Conservation (phyloP, 1,140 invertebrate species). For the Drosophila mojavensis region DNA sequence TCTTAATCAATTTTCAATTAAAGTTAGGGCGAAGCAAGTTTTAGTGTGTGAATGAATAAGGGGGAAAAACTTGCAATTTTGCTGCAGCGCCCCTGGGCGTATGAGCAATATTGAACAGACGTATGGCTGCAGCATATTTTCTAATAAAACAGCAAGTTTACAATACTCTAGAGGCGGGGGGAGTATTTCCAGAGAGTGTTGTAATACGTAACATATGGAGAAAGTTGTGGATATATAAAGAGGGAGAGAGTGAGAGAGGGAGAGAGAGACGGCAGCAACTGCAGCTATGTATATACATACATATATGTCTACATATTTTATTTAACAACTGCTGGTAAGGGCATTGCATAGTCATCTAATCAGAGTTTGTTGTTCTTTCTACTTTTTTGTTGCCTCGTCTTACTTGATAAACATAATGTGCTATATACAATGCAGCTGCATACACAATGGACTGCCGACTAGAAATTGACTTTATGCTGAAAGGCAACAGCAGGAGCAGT, state of each 20-base stretch:
- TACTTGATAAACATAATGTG: constrained; percentile 46
- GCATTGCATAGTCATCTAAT: background rate
- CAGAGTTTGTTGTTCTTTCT: constrained; percentile 10
- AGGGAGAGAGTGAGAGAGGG: no score
- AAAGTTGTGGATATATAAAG: background rate
- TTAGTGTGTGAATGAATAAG: background rate
- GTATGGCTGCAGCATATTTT: constrained; percentile 35
- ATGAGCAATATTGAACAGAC: constrained; percentile 41
- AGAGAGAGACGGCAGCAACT: no score
- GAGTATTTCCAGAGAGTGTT: background rate
- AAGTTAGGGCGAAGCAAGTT: background rate
- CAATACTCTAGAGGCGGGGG: background rate
- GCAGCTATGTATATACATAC: background rate
- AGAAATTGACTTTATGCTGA: constrained; percentile 44
- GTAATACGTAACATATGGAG: background rate
- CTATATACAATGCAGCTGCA: constrained; percentile 48
- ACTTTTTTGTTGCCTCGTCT: background rate
- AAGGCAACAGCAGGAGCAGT: constrained; percentile 5
- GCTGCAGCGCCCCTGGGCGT: constrained; percentile 17
- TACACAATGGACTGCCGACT: constrained; percentile 39
- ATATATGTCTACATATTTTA: background rate
- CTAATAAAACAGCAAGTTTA: constrained; percentile 30
- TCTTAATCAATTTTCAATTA: constrained; percentile 9
- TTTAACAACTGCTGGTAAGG: background rate
- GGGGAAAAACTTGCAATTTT: background rate